Evolutionary conservation across 2,797 vertebrate genomes (phyloP).

Genomic region (Mallotus villosus): DNA sequence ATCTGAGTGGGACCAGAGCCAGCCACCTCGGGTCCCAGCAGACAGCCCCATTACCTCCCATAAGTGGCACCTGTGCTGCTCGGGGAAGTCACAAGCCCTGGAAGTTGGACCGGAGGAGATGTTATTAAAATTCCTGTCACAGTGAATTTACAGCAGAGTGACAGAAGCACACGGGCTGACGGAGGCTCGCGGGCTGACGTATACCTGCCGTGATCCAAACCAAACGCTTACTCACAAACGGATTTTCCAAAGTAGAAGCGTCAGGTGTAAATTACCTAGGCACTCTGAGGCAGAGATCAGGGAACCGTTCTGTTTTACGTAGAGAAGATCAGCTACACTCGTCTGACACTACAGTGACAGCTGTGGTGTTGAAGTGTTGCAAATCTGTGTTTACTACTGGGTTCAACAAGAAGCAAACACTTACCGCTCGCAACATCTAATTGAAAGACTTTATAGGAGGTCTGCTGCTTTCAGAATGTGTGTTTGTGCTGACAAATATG

Average conservation of each 20-base stretch:
- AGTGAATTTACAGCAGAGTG: slow-evolving; percentile 31
- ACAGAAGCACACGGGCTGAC: neutral
- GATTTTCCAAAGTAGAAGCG: slow-evolving; percentile 4
- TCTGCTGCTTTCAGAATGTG: slow-evolving; percentile 6
- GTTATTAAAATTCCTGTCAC: slow-evolving; percentile 48
- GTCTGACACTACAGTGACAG: neutral
- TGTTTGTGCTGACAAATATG: slow-evolving; percentile 14
- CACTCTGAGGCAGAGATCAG: neutral
- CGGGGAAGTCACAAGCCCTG: slow-evolving; percentile 17
- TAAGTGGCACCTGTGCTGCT: slow-evolving; percentile 36
- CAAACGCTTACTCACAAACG: neutral
- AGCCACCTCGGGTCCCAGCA: slow-evolving; percentile 26
- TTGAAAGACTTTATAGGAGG: slow-evolving; percentile 34
- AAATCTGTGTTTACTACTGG: neutral
- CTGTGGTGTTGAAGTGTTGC: neutral
- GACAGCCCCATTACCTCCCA: slow-evolving; percentile 23
- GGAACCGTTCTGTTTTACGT: neutral
- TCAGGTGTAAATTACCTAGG: slow-evolving; percentile 1
- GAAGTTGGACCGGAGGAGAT: slow-evolving; percentile 22
- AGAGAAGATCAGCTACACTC: neutral
- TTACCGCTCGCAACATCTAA: slow-evolving; percentile 18
- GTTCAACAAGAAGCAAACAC: neutral
- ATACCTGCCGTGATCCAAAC: slow-evolving; percentile 8
- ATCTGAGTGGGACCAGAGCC: slow-evolving; percentile 31
- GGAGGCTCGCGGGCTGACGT: slow-evolving; percentile 12